Evolutionary conservation across 30 jellyfish, hydroid and myxozoan genomes (phyloP).

Genomic region (Mastigias papua): DNA sequence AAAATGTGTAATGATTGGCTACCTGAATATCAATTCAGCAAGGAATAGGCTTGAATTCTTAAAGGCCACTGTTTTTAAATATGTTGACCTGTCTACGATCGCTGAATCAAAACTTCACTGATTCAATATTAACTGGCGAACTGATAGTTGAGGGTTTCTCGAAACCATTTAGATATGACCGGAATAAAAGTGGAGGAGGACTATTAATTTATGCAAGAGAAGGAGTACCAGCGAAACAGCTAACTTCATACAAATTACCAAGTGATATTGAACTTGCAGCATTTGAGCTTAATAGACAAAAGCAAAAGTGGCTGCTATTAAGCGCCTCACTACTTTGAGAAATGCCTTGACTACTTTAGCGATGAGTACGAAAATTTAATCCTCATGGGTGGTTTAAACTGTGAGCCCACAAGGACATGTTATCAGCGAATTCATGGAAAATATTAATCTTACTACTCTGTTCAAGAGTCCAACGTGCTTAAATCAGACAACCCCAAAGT

Average conservation of each 20-base stretch:
- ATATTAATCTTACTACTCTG: not conserved
- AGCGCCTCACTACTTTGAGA: slow-evolving; percentile 30
- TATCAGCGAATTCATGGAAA: slow-evolving; percentile 25
- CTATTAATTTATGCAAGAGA: slow-evolving; percentile 30
- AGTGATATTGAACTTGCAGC: not conserved
- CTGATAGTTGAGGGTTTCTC: slow-evolving; percentile 27
- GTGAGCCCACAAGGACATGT: slow-evolving; percentile 10
- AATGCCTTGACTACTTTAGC: slow-evolving; percentile 11
- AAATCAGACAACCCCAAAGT: slow-evolving; percentile 36
- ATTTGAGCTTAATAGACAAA: not conserved
- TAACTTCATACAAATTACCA: not conserved
- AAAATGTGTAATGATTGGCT: not conserved
- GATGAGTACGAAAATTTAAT: slow-evolving; percentile 14
- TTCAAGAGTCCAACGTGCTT: slow-evolving; percentile 51
- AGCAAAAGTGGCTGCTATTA: not conserved
- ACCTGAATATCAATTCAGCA: not conserved
- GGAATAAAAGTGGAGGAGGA: slow-evolving; percentile 41
- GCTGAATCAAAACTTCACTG: not conserved
- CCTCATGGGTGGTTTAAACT: slow-evolving; percentile 16
- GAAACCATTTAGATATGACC: slow-evolving; percentile 50
- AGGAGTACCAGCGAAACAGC: slow-evolving; percentile 17
- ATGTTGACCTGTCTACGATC: not conserved
- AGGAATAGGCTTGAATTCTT: not conserved
- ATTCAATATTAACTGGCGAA: not conserved
- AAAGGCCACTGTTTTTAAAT: not conserved